Evolutionary conservation across 1,140 invertebrate genomes (phyloP).

Genomic region (Scaptomyza montana): DNA sequence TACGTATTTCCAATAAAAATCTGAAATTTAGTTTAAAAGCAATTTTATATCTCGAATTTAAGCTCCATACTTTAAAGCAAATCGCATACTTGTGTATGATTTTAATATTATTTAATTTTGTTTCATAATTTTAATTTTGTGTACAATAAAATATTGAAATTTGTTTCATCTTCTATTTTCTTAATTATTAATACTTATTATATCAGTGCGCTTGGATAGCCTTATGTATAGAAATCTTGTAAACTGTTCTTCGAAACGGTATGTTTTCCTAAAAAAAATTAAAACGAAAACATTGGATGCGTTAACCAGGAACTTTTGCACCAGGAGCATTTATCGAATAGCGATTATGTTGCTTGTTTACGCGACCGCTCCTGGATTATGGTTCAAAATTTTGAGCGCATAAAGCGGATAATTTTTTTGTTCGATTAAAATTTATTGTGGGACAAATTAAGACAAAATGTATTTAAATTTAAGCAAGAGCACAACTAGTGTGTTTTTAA

Average conservation of each 20-base stretch:
- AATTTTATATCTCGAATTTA: constrained; percentile 64
- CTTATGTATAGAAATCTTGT: constrained; percentile 43
- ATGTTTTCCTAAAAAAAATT: constrained; percentile 41
- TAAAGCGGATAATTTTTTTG: no score
- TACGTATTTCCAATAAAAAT: constrained; percentile 41
- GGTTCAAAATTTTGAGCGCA: no score
- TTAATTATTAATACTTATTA: constrained; percentile 32
- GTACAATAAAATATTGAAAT: constrained; percentile 35
- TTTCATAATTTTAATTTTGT: constrained; percentile 56
- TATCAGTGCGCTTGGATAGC: constrained; percentile 39
- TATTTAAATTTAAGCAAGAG: no score
- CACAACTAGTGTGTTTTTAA: no score
- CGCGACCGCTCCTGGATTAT: no score
- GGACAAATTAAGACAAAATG: no score
- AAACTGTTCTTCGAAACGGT: constrained; percentile 35
- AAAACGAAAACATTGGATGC: neutral
- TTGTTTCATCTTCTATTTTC: constrained; percentile 39
- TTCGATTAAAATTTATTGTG: no score
- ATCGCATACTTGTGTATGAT: constrained; percentile 54
- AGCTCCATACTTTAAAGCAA: constrained; percentile 22
- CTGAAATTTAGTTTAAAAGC: constrained; percentile 42
- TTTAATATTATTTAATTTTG: constrained; percentile 55
- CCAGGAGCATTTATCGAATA: no score
- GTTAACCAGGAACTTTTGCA: no score
- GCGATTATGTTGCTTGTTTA: no score